Evolutionary conservation across 2,113 vertebrate species (phyloP), one percentile per base, ranked within the genome.

Genomic region (Proteles cristata): DNA sequence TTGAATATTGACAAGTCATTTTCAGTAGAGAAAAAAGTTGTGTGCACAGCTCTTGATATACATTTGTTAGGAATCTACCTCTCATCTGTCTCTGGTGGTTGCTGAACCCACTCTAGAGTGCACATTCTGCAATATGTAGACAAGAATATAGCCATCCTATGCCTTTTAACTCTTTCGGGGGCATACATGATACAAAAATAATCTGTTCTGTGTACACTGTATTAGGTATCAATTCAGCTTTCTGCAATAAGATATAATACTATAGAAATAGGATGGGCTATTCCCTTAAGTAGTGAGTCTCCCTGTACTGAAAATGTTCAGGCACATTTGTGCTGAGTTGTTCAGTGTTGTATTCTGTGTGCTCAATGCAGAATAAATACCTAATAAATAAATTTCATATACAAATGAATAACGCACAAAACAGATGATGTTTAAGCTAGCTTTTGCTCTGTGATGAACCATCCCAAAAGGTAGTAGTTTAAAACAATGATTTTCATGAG

Each of bases 341-440:
- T 58, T 97, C 82, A 79, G 23, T 89, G 68, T 66, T 88, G 2
- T 63, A 63, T 83, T 92, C 35, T 16, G 63, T 28, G 58, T 50
- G 48, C 48, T 39, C 91, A 21, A 77, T 53, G 16, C 26, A 91
- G 63, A 94, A n/a, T 63, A 91, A 68, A 65, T 33, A 88, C 15
- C 5, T 10, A 80, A 66, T 1, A 82, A 80, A 74, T 92, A 39
- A 39, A 77, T 81, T 91, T 93, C 16, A 93, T 39, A 12, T 88
- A 39, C 61, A 48, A 96, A 86, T 84, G 55, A 96, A 84, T 89
- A 71, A 94, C 87, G 50, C 58, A 96, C 61, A 86, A 73, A 92
- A 82, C 71, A 25, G 50, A 97, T 90, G 50, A 35, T 69, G 35
- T 76, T 96, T 90, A 43, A 83, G 48, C 65, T 88, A 93, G 87